These are phyloP conservation scores for Dasypogon diadema DNA, from an alignment of 2,888 invertebrate genomes.

Conservation along the genomic window DNA sequence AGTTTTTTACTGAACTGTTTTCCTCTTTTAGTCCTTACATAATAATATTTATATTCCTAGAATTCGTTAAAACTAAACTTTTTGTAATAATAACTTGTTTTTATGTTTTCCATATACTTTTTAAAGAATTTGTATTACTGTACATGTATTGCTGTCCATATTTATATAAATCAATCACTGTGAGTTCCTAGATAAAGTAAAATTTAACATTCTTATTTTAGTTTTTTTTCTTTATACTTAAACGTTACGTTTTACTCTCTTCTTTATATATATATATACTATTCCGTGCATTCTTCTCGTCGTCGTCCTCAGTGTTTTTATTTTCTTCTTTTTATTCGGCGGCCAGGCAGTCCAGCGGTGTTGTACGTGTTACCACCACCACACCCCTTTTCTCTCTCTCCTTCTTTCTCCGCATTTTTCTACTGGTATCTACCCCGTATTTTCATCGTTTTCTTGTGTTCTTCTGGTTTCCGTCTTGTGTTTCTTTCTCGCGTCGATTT, in stretches of 20 bases:
- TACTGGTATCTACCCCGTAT: background rate
- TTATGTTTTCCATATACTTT: constrained; percentile 9
- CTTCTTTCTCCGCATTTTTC: background rate
- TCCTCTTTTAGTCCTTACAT: constrained; percentile 22
- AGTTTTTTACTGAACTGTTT: background rate
- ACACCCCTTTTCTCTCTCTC: background rate
- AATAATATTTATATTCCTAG: constrained; percentile 17
- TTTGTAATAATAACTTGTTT: constrained; percentile 46
- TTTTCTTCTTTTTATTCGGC: constrained; percentile 26
- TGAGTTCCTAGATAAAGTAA: constrained; percentile 38
- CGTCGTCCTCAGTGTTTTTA: too few relatives aligned
- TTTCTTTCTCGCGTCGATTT: constrained; percentile 44
- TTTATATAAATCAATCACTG: constrained; percentile 55
- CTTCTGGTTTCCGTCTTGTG: constrained; percentile 41
- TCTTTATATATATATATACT: constrained; percentile 6
- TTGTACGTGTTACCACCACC: background rate
- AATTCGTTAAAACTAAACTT: constrained; percentile 27
- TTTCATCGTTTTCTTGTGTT: constrained; percentile 39
- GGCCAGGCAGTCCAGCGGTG: background rate
- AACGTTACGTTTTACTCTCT: background rate
- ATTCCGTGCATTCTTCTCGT: background rate
- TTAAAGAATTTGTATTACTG: constrained; percentile 47
- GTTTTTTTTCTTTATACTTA: constrained; percentile 12
- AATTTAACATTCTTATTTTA: constrained; percentile 50
- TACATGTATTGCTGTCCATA: constrained; percentile 56